Base-by-base conservation (phyloP, 1,140 invertebrate genomes). In the Orchestia grillus region DNA sequence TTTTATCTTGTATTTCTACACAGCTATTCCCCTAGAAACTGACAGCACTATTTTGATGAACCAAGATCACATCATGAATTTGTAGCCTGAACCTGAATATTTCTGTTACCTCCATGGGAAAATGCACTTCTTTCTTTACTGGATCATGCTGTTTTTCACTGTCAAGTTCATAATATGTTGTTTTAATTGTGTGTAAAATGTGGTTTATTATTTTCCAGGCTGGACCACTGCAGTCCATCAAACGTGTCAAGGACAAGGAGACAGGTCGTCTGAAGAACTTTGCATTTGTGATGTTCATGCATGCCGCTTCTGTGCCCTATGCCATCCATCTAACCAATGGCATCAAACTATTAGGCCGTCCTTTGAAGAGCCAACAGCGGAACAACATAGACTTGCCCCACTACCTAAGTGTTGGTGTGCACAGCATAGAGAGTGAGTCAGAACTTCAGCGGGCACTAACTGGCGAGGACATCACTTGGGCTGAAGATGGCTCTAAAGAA, bases 221-320 rank as follows among this genome's bases (percentile, higher is more conserved):
- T 90, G 96, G 96, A 41, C 96, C 96, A 41, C 77, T 96, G 87
- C 92, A 96, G 44, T 96, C 96, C 87, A 96, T 96, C 45, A 96
- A 47, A 45, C 96, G 96, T 44, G 87, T 96, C n/a, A 96, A 96
- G 42, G 96, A 96, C 96, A 96, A 53, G 95, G 92, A 87, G 53
- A 96, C 96, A 40, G 96, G 96, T 41, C 95, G 44, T 42, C 53
- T 42, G 36, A 96, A 96, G 88, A 96, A 95, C 92, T 96, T 96
- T 96, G 96, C 95, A 23, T 96, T 96, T 57, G 42, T 96, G 41
- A 62, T 95, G 53, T 96, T 42, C 91, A 94, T 87, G 23, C 96
- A 96, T 94, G 94, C 90, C n/a, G 95, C 95, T n/a, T 96, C 96
- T 88, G 96, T 96, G 41, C 95, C 96, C 41, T 96, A 96, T 92